These are phyloP conservation scores for Acanthacorydalis orientalis DNA, from an alignment of 2,888 invertebrate genomes.

Conservation along the genomic window DNA sequence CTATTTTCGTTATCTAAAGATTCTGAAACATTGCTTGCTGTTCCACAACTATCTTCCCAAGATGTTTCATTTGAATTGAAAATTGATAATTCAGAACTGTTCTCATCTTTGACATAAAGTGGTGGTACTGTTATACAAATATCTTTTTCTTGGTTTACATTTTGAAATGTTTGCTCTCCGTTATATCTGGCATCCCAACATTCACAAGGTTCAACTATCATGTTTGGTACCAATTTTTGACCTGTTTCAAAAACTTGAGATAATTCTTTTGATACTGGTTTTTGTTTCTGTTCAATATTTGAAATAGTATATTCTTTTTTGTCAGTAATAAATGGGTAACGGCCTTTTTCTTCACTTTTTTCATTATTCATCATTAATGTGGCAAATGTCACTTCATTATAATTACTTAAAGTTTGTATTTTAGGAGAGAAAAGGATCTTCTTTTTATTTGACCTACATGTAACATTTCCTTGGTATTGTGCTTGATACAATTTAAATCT, in stretches of 20 bases:
- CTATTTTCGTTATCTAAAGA: not conserved
- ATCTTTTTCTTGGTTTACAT: not conserved
- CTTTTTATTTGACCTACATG: not conserved
- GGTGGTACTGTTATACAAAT: not conserved
- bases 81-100: not conserved
- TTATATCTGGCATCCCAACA: not conserved
- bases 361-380: not conserved
- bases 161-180: not conserved
- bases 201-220: not conserved
- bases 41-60: not conserved
- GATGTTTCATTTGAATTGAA: not conserved
- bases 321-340: no score
- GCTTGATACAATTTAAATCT: not conserved
- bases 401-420: no score
- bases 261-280: not conserved
- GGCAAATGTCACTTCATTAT: no score
- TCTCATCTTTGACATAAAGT: not conserved
- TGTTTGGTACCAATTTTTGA: not conserved
- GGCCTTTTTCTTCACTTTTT: not conserved
- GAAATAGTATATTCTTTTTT: no score
- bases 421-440: not conserved
- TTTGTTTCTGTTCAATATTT: no score
- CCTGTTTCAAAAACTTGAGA: not conserved
- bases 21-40: not conserved
- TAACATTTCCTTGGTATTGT: not conserved